Evolutionary conservation across 2,888 invertebrate species (phyloP), one percentile per base, ranked within the genome.

Genomic region (Drosophila mettleri): DNA sequence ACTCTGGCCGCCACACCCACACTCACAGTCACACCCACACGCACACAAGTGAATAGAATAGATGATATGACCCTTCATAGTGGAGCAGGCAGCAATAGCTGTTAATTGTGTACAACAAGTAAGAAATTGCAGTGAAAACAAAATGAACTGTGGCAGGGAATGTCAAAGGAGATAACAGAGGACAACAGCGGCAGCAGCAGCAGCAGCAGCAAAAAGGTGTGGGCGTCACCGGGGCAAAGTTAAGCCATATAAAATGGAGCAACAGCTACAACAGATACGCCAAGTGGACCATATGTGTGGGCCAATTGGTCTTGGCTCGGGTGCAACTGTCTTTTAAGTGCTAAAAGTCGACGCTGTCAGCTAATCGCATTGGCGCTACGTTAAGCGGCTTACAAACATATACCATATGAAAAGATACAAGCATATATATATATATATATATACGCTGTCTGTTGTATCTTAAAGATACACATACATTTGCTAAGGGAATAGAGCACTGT

Each of bases 81-180:
- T n/a, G 48, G n/a, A 22, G 33, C 22, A 22, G 34, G 49, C 60
- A 48, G 61, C 76, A 78, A 81, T 74, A 77, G 78, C 87, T 85
- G 85, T 76, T 85, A 85, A 85, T 85, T 86, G 85, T 85, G 85
- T 85, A 84, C 80, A 86, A 84, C 85, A 86, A 75, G 71, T 70
- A 82, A 80, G 85, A 80, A 86, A 80, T 85, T 86, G 85, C 78
- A 81, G 78, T 69, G 86, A 86, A 85, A 85, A 86, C 81, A 86
- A 84, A 84, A 79, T 78, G 76, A 74, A 76, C 74, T 78, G 66
- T 78, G 76, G 68, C 72, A 60, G 67, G 51, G 63, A 59, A 76
- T 80, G 75, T 86, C 82, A 77, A 75, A 73, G 57, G 65, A 78
- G 69, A 67, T 59, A 64, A 14, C 33, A 55, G 60, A 61, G 43